Conservation (phyloP, 1,140 invertebrate genomes). For the Diachasmimorpha longicaudata region DNA sequence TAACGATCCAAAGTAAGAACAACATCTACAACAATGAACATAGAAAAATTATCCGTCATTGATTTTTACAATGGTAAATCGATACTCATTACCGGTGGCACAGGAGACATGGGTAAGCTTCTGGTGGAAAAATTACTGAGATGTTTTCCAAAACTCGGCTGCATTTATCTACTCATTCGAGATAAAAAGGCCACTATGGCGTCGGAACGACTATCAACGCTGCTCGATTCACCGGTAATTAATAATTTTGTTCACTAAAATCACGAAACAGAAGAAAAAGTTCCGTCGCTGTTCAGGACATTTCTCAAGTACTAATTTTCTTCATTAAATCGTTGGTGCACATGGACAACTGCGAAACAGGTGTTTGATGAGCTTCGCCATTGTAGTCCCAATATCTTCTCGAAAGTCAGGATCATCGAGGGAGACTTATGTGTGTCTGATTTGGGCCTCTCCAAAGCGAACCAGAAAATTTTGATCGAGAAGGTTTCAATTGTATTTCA, state of each 20-base stretch:
- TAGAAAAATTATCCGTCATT: neutral
- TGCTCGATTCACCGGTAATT: neutral
- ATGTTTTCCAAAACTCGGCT: constrained; percentile 71
- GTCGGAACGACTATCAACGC: neutral
- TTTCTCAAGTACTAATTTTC: neutral
- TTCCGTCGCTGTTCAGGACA: no score
- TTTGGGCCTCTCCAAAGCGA: constrained; percentile 65
- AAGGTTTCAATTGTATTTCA: constrained; percentile 89
- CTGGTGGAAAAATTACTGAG: constrained; percentile 77
- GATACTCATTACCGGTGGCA: constrained; percentile 64
- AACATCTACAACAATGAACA: neutral
- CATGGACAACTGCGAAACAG: constrained; percentile 42
- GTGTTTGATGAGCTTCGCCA: constrained; percentile 59
- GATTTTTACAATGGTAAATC: neutral
- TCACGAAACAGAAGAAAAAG: no score
- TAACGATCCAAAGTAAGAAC: no score
- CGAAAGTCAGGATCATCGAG: constrained; percentile 77
- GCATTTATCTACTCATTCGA: constrained; percentile 74
- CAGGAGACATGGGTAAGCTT: constrained; percentile 78
- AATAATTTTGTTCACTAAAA: neutral
- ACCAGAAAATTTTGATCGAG: constrained; percentile 67
- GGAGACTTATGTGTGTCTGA: constrained; percentile 77
- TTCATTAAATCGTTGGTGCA: neutral
- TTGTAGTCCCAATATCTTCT: constrained; percentile 58
- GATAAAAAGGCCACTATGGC: constrained; percentile 66